phyloP scores from a whole-genome alignment of 2,797 vertebrate species.

The Lacerta agilis region DNA sequence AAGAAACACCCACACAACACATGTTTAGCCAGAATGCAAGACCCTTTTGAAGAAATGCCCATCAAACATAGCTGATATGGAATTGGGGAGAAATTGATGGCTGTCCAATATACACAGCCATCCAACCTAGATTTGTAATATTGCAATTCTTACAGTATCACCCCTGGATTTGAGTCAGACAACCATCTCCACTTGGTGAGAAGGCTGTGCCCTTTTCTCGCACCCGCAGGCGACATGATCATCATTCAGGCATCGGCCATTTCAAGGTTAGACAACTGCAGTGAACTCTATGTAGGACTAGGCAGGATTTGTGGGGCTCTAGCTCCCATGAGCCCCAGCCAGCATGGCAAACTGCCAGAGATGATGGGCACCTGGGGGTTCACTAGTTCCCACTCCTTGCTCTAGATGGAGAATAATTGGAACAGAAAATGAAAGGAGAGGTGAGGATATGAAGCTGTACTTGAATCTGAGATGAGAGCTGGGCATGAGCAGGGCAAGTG shows the following conservation, averaged over 20 bases:
- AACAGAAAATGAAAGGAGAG: no score
- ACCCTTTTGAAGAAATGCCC: not conserved
- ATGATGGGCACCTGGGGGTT: no score
- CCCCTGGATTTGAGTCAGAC: not conserved
- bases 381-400: no score
- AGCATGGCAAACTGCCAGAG: no score
- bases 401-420: no score
- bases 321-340: no score
- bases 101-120: not conserved
- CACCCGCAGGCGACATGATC: not conserved
- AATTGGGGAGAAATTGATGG: not conserved
- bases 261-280: not conserved
- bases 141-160: not conserved
- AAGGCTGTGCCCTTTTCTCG: not conserved
- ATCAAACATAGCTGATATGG: not conserved
- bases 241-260: not conserved
- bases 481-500: no score
- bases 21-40: not conserved
- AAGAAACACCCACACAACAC: conserved; percentile 6
- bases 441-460: no score
- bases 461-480: no score
- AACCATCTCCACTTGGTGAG: not conserved
- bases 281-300: not conserved
- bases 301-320: no score
- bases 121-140: not conserved